Evolutionary conservation across 1,140 invertebrate genomes (phyloP), one percentile per base, ranked within the genome.

Genomic region (Drosophila leontia): DNA sequence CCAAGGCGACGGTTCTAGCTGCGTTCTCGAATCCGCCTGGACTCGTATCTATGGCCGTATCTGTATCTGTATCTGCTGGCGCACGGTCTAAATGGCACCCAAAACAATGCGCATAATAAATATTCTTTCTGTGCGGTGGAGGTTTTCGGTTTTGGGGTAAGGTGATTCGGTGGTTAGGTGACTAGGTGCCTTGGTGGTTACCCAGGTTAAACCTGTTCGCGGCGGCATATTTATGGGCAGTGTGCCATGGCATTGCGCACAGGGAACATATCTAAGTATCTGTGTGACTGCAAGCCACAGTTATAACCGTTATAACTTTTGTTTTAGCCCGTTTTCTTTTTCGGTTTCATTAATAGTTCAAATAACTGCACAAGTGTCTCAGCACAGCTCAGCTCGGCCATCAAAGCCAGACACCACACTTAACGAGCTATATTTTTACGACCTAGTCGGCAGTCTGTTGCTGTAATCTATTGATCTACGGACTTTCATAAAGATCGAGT

Each of bases 1-100:
- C 35, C 53, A 56, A 58, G 75, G 80, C 63, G 34, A 47, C 65
- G 76, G 76, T 80, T 86, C 75, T 71, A 69, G 55, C 51, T 58
- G 45, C 41, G 45, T 62, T 56, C 58, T 56, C 41, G 35, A 64
- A 53, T 50, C 67, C 50, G 59, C 44, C 42, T 44, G 59, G 64
- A 78, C 70, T 58, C 51, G 41, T 69, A 70, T 78, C 74, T 80
- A 55, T 48, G 47, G 19, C 47, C 47, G 23, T 48, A 48, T 48
- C 34, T 23, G 51, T 55, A 55, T 55, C 51, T 56, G 53, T 39
- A 39, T 56, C 53, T 56, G 53, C 13, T 63, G 55, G 50, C 80
- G 61, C 83, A 87, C 80, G 84, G 84, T 87, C 83, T 88, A 80
- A 87, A 87, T 87, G 84, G 67, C 80, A 87, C 62, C 80, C 84